Percentiles rank a stretch among this genome's conserved stretches.
Evolutionary conservation across 2,888 invertebrate species (phyloP).

Genomic region (Apoda limacodes): DNA sequence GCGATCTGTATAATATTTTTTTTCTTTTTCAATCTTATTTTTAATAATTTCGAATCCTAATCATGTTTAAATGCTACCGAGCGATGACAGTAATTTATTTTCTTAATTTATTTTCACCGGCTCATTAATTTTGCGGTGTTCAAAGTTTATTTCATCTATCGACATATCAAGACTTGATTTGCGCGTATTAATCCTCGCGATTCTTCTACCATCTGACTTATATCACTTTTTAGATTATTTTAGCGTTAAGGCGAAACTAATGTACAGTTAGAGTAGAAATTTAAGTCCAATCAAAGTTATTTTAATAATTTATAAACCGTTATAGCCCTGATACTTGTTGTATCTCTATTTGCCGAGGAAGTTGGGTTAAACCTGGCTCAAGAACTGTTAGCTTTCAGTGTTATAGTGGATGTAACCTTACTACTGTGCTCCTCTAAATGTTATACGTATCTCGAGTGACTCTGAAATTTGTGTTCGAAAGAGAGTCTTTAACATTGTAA

Average conservation of each 20-base stretch:
- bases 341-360: slow-evolving; percentile 39
- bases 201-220: slow-evolving; percentile 53
- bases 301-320: slow-evolving; percentile 61
- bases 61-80: slow-evolving; percentile 53
- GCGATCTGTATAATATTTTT: slow-evolving; percentile 42
- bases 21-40: slow-evolving; percentile 42
- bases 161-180: slow-evolving; percentile 60
- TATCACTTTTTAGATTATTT: slow-evolving; percentile 68
- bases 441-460: slow-evolving; percentile 33
- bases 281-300: slow-evolving; percentile 68
- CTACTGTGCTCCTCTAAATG: slow-evolving; percentile 36
- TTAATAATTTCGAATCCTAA: slow-evolving; percentile 42
- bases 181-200: slow-evolving; percentile 51
- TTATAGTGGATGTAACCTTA: slow-evolving; percentile 52
- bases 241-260: slow-evolving; percentile 72
- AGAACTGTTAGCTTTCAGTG: slow-evolving; percentile 55
- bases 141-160: slow-evolving; percentile 42
- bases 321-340: slow-evolving; percentile 52
- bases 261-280: slow-evolving; percentile 72
- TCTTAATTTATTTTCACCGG: slow-evolving; percentile 47
- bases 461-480: slow-evolving; percentile 26
- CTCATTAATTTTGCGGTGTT: slow-evolving; percentile 45
- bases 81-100: slow-evolving; percentile 47
- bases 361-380: slow-evolving; percentile 55
- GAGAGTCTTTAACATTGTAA: slow-evolving; percentile 63